A percentile compares a stretch with the other conserved stretches of the same genome.
Conservation (phyloP, 1,140 invertebrate species). For the Uloborus diversus region DNA sequence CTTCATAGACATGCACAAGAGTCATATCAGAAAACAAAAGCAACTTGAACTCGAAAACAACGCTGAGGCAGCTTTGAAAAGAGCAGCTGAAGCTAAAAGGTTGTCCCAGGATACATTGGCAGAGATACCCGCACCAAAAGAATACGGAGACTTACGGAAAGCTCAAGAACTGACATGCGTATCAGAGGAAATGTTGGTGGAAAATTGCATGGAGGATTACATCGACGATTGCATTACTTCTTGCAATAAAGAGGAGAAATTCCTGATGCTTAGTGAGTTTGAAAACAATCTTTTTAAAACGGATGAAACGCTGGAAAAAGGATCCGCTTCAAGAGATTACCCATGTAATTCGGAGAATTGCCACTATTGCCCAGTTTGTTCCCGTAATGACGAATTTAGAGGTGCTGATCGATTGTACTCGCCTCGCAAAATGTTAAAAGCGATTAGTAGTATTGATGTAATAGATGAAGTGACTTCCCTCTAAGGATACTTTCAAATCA, state of each 20-base stretch:
- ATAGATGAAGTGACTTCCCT: conserved; percentile 22
- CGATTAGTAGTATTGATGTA: background rate
- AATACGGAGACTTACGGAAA: conserved; percentile 35
- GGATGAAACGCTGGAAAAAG: conserved; percentile 10
- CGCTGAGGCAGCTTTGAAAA: background rate
- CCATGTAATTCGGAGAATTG: background rate
- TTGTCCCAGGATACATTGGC: background rate
- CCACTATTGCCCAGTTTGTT: background rate
- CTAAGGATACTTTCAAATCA: no score
- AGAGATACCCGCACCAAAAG: background rate
- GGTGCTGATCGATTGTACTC: background rate
- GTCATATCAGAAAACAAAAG: conserved; percentile 60
- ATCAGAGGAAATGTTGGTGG: conserved; percentile 70
- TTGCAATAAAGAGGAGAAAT: conserved; percentile 83
- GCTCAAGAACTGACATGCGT: conserved; percentile 79
- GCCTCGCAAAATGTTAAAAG: background rate
- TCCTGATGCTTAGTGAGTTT: conserved; percentile 81
- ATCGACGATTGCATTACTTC: conserved; percentile 81
- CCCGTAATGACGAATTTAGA: background rate
- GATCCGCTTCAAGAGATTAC: background rate
- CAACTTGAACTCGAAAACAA: background rate
- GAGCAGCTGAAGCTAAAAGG: background rate
- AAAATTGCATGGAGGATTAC: conserved; percentile 59
- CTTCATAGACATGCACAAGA: conserved; percentile 79
- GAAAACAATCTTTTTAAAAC: conserved; percentile 69